Evolutionary conservation across 1,140 invertebrate species (phyloP).

Genomic region (Formica selysi): DNA sequence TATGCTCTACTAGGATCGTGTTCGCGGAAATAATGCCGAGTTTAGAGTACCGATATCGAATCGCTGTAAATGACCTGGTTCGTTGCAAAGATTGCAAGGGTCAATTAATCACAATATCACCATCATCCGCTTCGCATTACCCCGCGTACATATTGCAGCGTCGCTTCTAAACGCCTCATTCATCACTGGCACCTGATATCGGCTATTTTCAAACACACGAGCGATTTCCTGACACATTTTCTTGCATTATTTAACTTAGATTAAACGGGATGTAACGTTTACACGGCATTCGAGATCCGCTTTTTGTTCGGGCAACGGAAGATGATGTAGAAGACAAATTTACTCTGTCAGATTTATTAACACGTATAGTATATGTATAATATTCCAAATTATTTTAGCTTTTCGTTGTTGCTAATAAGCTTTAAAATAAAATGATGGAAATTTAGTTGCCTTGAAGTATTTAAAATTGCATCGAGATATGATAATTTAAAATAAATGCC

Average conservation of each 20-base stretch:
- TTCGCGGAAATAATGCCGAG: conserved; percentile 38
- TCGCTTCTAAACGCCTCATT: conserved; percentile 63
- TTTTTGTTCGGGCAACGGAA: conserved; percentile 19
- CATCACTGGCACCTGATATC: conserved; percentile 62
- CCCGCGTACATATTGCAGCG: conserved; percentile 3
- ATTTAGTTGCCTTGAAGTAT: neutral
- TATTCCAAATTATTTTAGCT: conserved; percentile 11
- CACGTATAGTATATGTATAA: neutral
- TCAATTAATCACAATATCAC: conserved; percentile 70
- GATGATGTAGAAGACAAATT: conserved; percentile 6
- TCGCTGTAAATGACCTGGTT: conserved; percentile 50
- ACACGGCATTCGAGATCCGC: neutral
- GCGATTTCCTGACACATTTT: conserved; percentile 43
- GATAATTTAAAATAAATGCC: neutral
- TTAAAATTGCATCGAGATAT: neutral
- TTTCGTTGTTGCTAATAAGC: neutral
- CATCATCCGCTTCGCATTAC: conserved; percentile 53
- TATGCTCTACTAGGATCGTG: conserved; percentile 22
- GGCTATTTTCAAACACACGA: conserved; percentile 42
- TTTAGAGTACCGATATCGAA: conserved; percentile 46
- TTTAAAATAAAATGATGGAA: neutral
- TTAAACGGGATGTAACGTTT: conserved; percentile 19
- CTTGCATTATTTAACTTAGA: conserved; percentile 43
- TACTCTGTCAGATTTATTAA: neutral
- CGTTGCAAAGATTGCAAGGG: conserved; percentile 19